A percentile compares a stretch with the other conserved stretches of the same genome.
These are phyloP conservation scores for Troilus luridus DNA, from an alignment of 2,888 invertebrate genomes.

Conservation along the genomic window DNA sequence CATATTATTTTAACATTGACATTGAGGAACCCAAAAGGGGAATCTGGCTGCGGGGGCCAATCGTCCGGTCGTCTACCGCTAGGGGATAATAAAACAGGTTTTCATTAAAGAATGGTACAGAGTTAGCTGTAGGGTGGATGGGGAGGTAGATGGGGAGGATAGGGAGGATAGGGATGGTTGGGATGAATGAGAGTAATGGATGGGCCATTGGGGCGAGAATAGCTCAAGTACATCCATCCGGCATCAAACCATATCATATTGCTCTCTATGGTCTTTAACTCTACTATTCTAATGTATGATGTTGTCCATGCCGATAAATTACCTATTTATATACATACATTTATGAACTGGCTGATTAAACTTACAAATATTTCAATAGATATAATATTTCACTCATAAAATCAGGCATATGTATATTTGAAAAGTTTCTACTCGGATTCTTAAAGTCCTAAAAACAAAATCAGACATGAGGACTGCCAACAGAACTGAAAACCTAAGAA, in stretches of 20 bases:
- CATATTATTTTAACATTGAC: background rate
- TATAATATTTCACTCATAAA: no score
- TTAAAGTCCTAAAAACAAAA: no score
- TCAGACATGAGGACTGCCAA: no score
- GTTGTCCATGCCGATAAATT: background rate
- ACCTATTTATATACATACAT: background rate
- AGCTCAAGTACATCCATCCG: background rate
- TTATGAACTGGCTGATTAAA: background rate
- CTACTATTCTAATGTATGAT: background rate
- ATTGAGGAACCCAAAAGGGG: background rate
- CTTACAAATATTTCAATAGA: no score
- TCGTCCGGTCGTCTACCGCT: background rate
- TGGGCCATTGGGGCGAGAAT: background rate
- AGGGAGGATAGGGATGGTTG: background rate
- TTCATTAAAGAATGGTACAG: background rate
- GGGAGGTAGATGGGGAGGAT: no score
- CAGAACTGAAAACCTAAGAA: no score
- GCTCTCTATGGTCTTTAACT: background rate
- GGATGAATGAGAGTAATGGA: background rate
- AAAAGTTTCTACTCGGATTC: no score
- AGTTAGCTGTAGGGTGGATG: background rate
- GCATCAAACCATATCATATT: background rate
- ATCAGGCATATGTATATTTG: no score
- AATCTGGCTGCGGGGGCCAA: background rate
- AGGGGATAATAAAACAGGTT: constrained; percentile 7